Evolutionary conservation across 2,888 invertebrate genomes (phyloP), one percentile per base, ranked within the genome.

Genomic region (Phrixothrix hirtus): DNA sequence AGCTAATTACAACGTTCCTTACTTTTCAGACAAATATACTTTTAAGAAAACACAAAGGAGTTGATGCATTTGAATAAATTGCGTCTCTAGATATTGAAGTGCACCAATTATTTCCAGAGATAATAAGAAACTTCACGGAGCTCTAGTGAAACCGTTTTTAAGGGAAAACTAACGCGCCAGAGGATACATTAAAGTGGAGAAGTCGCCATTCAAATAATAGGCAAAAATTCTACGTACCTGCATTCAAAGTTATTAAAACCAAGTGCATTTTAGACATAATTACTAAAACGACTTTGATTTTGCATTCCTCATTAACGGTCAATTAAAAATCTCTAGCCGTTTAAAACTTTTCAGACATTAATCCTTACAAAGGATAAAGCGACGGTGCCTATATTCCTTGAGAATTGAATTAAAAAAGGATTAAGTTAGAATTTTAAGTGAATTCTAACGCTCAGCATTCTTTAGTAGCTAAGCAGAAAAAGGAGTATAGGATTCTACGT

Each of bases 341-440:
- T 53, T 39, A 32, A 30, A 48, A 41, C 15, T 31, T 45, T 36
- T 34, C 25, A 16, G 37, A 16, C 29, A 38, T 35, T 49, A 49
- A 55, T 55, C 35, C 49, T 14, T 13, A 39, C 38, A 37, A 53
- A 54, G 27, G 37, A 46, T 42, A 43, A 55, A 47, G 44, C n/a
- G 41, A 32, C 32, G 39, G 30, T 25, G 32, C 44, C 17, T 50
- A 16, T 34, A 38, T 30, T 55, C 55, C 48, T 17, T 39, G 25
- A 49, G 47, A 60, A 61, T 58, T 64, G 63, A 67, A 69, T 69
- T 69, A 68, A 70, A 69, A 68, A 63, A 65, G 60, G 66, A 71
- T 70, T 70, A 68, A 66, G 63, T 60, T 59, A 64, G 66, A 68
- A 69, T 67, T 69, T 69, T 68, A 71, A 70, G 68, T 68, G 69